Evolutionary conservation across 2,797 vertebrate genomes (phyloP), one percentile per base, ranked within the genome.

Genomic region (Enteromius anoplus): DNA sequence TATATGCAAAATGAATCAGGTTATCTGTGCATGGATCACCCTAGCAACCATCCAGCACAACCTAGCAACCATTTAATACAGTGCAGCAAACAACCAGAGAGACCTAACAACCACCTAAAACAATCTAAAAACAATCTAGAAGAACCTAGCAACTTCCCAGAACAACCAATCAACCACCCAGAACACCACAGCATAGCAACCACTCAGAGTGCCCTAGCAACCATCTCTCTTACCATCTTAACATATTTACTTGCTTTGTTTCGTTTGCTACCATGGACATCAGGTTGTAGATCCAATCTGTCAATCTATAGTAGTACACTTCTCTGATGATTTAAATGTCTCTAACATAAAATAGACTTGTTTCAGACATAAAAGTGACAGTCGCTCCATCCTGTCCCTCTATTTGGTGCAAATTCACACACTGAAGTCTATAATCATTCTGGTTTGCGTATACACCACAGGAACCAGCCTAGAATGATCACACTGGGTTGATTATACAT

Each of bases 291-390:
- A 26, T 47, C 23, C 2, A 3, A 70, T 29, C 40, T 45, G 40
- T 45, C 45, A 17, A 26, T 40, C 42, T 26, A 9, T 45, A 45
- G 37, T 4, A 70, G 29, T 3, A 32, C 17, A 34, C 29, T 19
- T 65, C 15, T 34, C 15, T 65, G n/a, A 70, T 26, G 5, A 70
- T 70, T 70, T 71, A 49, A 47, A 69, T 42, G 21, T 69, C 11
- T 70, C 66, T 45, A 29, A 71, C 42, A 47, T 10, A 10, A 53
- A 34, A 73, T 1, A 64, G 26, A 32, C 14, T 64, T 73, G 49
- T 53, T 73, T 53, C 49, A 73, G 29, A 21, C 71, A 55, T n/a
- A 75, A 12, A 75, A 55, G 37, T 55, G 29, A 37, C 29, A 55
- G 73, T 2, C 0, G 1, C 71, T 42, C 19, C 14, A 26, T 15